A percentile compares a stretch with the other conserved stretches of the same genome.
phyloP scores from a whole-genome alignment of 2,797 vertebrate species.

The Huso huso region DNA sequence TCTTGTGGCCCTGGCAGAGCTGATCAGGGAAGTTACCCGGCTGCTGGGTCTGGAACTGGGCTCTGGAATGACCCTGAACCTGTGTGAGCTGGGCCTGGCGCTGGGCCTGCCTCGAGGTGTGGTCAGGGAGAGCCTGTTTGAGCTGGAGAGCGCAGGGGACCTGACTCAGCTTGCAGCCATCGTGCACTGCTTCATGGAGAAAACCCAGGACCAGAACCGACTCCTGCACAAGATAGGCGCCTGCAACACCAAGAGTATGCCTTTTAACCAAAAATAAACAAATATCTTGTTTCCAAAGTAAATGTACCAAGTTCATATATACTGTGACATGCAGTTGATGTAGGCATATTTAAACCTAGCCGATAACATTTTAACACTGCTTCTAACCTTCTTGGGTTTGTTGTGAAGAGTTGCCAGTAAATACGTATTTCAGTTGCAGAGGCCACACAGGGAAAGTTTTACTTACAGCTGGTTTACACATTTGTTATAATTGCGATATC shows the following conservation, averaged over 20 bases:
- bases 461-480: too few species aligned
- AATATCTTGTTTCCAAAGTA: background rate
- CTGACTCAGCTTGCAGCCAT: slow-evolving; percentile 33
- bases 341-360: too few species aligned
- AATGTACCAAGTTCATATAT: background rate
- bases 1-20: slow-evolving; percentile 19
- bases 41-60: slow-evolving; percentile 22
- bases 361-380: background rate
- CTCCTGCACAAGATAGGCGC: slow-evolving; percentile 30
- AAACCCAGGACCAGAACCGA: slow-evolving; percentile 29
- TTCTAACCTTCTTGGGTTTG: background rate
- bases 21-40: slow-evolving; percentile 24
- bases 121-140: slow-evolving; percentile 35
- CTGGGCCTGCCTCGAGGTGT: slow-evolving; percentile 32
- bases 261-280: background rate
- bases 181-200: slow-evolving; percentile 35
- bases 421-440: too few species aligned
- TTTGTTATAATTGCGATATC: too few species aligned
- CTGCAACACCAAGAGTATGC: slow-evolving; percentile 29
- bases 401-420: too few species aligned
- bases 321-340: background rate
- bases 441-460: too few species aligned
- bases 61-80: slow-evolving; percentile 27
- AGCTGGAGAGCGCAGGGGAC: slow-evolving; percentile 31
- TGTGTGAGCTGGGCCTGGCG: slow-evolving; percentile 37